Percentiles rank a stretch among this genome's conserved stretches.
phyloP scores from a whole-genome alignment of 2,113 vertebrate genomes.

The Ctenomys sociabilis region DNA sequence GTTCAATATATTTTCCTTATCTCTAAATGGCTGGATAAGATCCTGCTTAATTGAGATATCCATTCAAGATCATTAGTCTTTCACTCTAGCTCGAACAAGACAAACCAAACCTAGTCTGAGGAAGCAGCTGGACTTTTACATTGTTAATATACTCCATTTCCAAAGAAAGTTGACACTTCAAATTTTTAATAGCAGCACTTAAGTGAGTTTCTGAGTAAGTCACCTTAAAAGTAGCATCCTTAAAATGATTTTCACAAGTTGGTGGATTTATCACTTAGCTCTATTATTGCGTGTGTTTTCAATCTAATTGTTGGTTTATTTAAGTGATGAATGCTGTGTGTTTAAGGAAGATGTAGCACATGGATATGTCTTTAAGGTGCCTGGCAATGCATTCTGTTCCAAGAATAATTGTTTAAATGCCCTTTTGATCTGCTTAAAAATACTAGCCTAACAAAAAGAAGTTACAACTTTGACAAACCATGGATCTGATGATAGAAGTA shows the following conservation, averaged over 20 bases:
- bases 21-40: not conserved
- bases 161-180: constrained; percentile 46
- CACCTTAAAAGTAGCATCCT: constrained; percentile 39
- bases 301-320: constrained; percentile 53
- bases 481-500: not conserved
- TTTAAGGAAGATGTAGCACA: constrained; percentile 40
- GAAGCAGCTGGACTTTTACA: not conserved
- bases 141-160: constrained; percentile 10
- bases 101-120: not conserved
- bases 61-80: constrained; percentile 3
- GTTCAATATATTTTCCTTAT: constrained; percentile 23
- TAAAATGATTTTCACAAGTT: constrained; percentile 47
- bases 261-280: constrained; percentile 15
- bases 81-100: constrained; percentile 11
- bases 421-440: constrained; percentile 43
- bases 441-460: constrained; percentile 35
- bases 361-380: constrained; percentile 15
- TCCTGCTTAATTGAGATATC: constrained; percentile 8
- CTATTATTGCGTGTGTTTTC: constrained; percentile 58
- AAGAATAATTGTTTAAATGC: constrained; percentile 53
- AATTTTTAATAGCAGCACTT: constrained; percentile 38
- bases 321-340: constrained; percentile 41
- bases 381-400: constrained; percentile 22
- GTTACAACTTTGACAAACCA: constrained; percentile 27
- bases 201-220: constrained; percentile 52